phyloP scores from a whole-genome alignment of 2,113 vertebrate genomes.

The Tringa solitaria region DNA sequence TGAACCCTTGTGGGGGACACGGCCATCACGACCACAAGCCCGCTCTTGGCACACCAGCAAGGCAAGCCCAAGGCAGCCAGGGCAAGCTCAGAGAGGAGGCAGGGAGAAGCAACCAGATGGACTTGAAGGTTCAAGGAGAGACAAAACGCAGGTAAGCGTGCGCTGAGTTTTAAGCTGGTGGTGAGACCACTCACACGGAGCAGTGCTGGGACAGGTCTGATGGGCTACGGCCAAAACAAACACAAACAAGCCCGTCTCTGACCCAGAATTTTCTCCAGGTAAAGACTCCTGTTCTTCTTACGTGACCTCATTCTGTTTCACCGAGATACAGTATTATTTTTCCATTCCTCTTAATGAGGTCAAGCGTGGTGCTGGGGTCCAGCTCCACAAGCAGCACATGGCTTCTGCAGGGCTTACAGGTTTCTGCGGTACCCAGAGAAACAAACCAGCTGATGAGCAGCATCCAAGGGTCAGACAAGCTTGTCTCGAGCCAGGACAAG shows the following conservation, averaged over 20 bases:
- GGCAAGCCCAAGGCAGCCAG: fast-evolving
- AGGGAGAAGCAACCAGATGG: background rate
- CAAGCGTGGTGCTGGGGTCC: background rate
- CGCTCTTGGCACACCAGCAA: background rate
- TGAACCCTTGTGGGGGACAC: background rate
- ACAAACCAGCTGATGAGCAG: background rate
- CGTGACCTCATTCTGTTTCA: background rate
- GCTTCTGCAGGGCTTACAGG: background rate
- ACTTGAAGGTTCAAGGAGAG: background rate
- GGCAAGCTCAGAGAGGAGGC: background rate
- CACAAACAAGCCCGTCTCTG: background rate
- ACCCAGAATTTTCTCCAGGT: background rate
- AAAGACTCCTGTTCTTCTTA: background rate
- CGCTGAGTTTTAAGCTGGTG: background rate
- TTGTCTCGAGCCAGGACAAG: background rate
- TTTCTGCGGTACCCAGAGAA: background rate
- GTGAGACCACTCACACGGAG: fast-evolving
- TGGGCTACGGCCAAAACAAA: fast-evolving
- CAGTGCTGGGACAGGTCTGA: background rate
- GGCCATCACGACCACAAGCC: background rate
- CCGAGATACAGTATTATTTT: background rate
- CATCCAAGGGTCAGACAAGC: background rate
- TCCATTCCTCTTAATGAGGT: background rate
- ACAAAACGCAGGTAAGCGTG: background rate
- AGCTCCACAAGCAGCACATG: background rate